Evolutionary conservation across 2,113 vertebrate species (phyloP).

Genomic region (Monarcha castaneiventris): DNA sequence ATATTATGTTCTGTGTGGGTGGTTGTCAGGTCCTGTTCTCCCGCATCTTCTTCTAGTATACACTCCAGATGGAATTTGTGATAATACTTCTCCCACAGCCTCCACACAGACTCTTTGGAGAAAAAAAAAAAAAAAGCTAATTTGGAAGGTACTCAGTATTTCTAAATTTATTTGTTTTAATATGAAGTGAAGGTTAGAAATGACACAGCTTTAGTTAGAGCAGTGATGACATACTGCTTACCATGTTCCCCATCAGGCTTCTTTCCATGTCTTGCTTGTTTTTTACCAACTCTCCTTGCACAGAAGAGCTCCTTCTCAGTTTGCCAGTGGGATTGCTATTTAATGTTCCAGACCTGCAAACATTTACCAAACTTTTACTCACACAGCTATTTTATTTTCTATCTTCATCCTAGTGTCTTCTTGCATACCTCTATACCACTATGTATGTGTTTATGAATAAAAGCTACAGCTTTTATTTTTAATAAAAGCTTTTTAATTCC

Average conservation of each 20-base stretch:
- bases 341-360: background rate
- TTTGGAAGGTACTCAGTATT: background rate
- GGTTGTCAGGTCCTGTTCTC: background rate
- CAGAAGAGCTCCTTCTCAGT: background rate
- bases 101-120: background rate
- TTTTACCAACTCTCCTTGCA: background rate
- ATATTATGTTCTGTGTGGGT: background rate
- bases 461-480: background rate
- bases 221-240: background rate
- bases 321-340: background rate
- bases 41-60: background rate
- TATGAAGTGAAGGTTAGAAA: slow-evolving; percentile 25
- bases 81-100: background rate
- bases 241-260: background rate
- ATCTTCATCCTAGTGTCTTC: background rate
- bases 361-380: background rate
- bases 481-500: background rate
- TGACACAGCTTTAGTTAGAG: slow-evolving; percentile 21
- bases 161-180: slow-evolving; percentile 23
- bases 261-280: background rate
- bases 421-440: background rate
- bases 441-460: background rate
- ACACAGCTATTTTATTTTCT: background rate
- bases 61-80: background rate
- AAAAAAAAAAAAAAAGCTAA: background rate